These are phyloP conservation scores for Brenthis hecate DNA, from an alignment of 2,888 invertebrate genomes.

Conservation along the genomic window DNA sequence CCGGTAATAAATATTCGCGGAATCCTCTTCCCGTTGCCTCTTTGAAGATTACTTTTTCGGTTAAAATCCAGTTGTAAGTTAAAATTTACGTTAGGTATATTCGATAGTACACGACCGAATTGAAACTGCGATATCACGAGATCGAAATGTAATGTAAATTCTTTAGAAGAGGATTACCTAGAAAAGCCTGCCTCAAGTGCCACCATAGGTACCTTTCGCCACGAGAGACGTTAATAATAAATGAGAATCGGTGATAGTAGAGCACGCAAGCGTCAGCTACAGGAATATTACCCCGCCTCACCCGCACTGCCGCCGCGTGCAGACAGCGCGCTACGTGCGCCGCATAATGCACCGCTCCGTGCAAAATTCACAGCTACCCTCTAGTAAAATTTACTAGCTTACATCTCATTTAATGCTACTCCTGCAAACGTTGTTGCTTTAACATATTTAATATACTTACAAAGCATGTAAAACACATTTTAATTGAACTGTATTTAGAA, in stretches of 20 bases:
- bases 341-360: slow-evolving; percentile 76
- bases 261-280: slow-evolving; percentile 54
- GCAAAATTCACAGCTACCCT: slow-evolving; percentile 80
- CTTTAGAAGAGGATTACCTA: slow-evolving; percentile 46
- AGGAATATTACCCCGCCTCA: slow-evolving; percentile 52
- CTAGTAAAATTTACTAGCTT: slow-evolving; percentile 73
- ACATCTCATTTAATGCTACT: slow-evolving; percentile 79
- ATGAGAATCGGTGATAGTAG: slow-evolving; percentile 70
- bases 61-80: slow-evolving; percentile 64
- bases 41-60: slow-evolving; percentile 73
- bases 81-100: slow-evolving; percentile 37
- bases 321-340: slow-evolving; percentile 70
- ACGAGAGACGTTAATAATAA: slow-evolving; percentile 71
- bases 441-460: too few species aligned
- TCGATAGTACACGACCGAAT: slow-evolving; percentile 25
- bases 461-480: too few species aligned
- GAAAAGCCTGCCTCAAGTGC: slow-evolving; percentile 60
- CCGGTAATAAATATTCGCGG: slow-evolving; percentile 77
- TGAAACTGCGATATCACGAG: slow-evolving; percentile 25
- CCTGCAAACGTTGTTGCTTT: slow-evolving; percentile 37
- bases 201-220: slow-evolving; percentile 59
- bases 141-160: slow-evolving; percentile 28
- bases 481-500: slow-evolving; percentile 2
- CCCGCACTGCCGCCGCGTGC: slow-evolving; percentile 48
- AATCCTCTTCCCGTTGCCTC: slow-evolving; percentile 75